A percentile compares a stretch with the other conserved stretches of the same genome.
phyloP scores from a whole-genome alignment of 2,888 invertebrate genomes.

The Eupeodes latifasciatus region DNA sequence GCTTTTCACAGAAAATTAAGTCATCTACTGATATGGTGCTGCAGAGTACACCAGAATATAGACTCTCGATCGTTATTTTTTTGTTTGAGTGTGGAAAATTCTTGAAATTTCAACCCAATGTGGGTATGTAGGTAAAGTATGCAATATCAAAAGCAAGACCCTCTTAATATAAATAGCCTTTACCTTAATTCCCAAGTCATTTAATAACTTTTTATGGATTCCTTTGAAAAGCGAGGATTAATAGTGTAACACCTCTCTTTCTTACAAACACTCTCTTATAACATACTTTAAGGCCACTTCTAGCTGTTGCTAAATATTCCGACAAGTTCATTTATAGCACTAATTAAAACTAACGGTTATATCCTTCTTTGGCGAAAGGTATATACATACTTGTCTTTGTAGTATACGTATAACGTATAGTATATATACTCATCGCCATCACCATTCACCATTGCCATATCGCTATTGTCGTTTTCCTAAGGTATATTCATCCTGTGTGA shows the following conservation, averaged over 20 bases:
- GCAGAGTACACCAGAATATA: not conserved
- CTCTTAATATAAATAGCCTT: slow-evolving; percentile 21
- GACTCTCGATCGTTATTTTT: not conserved
- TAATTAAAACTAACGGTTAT: slow-evolving; percentile 73
- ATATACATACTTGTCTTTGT: not conserved
- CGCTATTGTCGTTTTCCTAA: slow-evolving; percentile 4
- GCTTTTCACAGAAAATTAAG: too few species aligned
- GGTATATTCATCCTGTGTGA: slow-evolving; percentile 41
- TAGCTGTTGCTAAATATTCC: slow-evolving; percentile 55
- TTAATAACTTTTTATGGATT: slow-evolving; percentile 48
- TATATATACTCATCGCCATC: slow-evolving; percentile 1
- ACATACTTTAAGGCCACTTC: slow-evolving; percentile 2
- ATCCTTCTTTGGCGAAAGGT: not conserved
- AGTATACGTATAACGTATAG: not conserved
- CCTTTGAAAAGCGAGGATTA: slow-evolving; percentile 18
- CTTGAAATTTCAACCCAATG: not conserved
- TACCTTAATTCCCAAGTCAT: slow-evolving; percentile 31
- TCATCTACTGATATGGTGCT: too few species aligned
- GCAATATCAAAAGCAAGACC: not conserved
- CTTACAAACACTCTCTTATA: not conserved
- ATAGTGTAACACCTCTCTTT: slow-evolving; percentile 38
- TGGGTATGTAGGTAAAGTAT: not conserved
- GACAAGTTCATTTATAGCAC: slow-evolving; percentile 68
- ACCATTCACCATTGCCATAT: not conserved
- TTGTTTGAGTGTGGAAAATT: not conserved